phyloP scores from a whole-genome alignment of 1,140 invertebrate species.

The Physella acuta region DNA sequence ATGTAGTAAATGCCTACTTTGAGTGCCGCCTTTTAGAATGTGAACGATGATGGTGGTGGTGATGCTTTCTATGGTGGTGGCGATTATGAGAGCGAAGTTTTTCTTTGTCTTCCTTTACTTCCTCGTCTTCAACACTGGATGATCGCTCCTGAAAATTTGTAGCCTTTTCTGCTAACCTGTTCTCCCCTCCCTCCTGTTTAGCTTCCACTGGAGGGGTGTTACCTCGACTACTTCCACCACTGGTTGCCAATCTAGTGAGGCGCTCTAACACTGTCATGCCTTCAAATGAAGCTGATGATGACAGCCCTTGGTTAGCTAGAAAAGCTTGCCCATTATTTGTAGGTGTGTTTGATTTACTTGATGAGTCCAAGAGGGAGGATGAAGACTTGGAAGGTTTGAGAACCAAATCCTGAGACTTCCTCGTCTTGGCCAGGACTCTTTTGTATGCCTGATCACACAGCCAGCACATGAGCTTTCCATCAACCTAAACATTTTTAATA shows the following conservation, averaged over 20 bases:
- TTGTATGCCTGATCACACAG: constrained; percentile 92
- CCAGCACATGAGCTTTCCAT: constrained; percentile 94
- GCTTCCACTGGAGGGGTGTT: constrained; percentile 24
- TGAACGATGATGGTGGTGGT: constrained; percentile 34
- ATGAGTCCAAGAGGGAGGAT: constrained; percentile 8
- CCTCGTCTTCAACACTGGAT: constrained; percentile 15
- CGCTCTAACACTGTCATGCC: constrained; percentile 25
- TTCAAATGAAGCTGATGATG: constrained; percentile 16
- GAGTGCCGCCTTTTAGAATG: constrained; percentile 30
- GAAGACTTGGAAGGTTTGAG: constrained; percentile 17
- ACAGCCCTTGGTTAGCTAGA: background rate
- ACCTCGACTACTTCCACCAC: constrained; percentile 26
- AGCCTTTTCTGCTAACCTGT: constrained; percentile 20
- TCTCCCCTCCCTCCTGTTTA: constrained; percentile 28
- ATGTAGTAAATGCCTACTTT: constrained; percentile 37
- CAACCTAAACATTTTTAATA: too few relatives aligned
- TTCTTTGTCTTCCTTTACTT: constrained; percentile 26
- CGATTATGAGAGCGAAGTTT: constrained; percentile 30
- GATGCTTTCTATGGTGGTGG: constrained; percentile 36
- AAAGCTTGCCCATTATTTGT: constrained; percentile 15
- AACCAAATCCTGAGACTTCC: constrained; percentile 31
- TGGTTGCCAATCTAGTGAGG: constrained; percentile 21
- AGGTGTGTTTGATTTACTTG: constrained; percentile 21
- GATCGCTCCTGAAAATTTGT: constrained; percentile 23
- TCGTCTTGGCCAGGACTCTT: constrained; percentile 81